Base-by-base conservation (phyloP, 2,113 vertebrate species). In the Alethe castanea region DNA sequence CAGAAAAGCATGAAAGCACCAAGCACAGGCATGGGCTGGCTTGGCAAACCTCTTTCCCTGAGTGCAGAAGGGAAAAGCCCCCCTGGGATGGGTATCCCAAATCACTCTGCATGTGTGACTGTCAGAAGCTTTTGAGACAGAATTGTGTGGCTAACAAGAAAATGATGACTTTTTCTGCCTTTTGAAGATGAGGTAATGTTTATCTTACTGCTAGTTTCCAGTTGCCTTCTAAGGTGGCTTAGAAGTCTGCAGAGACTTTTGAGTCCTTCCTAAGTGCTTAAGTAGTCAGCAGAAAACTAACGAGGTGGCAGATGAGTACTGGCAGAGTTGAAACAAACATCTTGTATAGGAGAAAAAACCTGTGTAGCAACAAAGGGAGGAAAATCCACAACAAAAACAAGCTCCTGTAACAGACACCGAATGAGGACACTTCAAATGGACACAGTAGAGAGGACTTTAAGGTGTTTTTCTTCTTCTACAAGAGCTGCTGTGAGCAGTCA, bases 241-340 rank as follows among this genome's bases (percentile, higher is more conserved):
- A n/a, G 74, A 77, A 93, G 20, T 26, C 38, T n/a, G 38, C 52
- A 47, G 45, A 79, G 59, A 61, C 4, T 31, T 85, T 36, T 78
- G 35, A n/a, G 44, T 65, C 33, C 40, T 59, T 33, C 48, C 72
- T 16, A 35, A 86, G 80, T n/a, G 47, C 52, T 70, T 50, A 86
- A 86, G 76, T 11, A 92, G 77, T 19, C 60, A 83, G 76, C 76
- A 93, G 82, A 59, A 76, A 83, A 14, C 71, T 83, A 86, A 83
- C 0, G 7, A 86, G 74, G 44, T 35, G 70, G 84, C 57, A 93
- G 81, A 87, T 31, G 61, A 94, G 61, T 11, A 67, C 87, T 72
- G 87, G 65, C 87, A 94, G 84, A 64, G 40, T 26, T 82, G 78
- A 79, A 91, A 88, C 69, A 92, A 52, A 56, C 87, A 85, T 48